Conservation (phyloP, 2,797 vertebrate genomes). For the Tachyglossus aculeatus region DNA sequence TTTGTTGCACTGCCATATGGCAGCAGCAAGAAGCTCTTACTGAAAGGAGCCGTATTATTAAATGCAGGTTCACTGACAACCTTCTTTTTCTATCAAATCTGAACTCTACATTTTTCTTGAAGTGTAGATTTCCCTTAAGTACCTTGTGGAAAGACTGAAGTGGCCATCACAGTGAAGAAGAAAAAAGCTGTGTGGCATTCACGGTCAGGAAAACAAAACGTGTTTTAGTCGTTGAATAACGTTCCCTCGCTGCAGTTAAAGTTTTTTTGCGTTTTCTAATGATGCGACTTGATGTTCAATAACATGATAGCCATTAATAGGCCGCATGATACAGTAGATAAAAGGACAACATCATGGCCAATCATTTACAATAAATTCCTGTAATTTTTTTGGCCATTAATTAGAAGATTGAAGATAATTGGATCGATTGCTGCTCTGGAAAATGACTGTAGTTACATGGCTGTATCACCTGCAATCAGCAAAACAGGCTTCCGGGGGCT, state of each 20-base stretch:
- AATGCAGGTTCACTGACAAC: background rate
- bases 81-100: background rate
- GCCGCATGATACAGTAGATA: background rate
- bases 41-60: background rate
- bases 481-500: background rate
- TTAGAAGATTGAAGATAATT: background rate
- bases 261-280: background rate
- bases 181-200: background rate
- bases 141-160: background rate
- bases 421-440: background rate
- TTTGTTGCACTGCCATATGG: background rate
- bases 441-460: background rate
- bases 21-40: background rate
- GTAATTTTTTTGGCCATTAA: background rate
- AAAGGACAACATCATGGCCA: background rate
- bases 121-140: background rate
- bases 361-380: background rate
- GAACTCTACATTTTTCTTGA: background rate
- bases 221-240: background rate
- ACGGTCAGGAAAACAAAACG: background rate
- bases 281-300: background rate
- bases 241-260: background rate
- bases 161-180: background rate
- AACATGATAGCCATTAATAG: background rate
- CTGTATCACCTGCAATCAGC: background rate